Conservation (phyloP, 2,888 invertebrate genomes). For the Patella caerulea region DNA sequence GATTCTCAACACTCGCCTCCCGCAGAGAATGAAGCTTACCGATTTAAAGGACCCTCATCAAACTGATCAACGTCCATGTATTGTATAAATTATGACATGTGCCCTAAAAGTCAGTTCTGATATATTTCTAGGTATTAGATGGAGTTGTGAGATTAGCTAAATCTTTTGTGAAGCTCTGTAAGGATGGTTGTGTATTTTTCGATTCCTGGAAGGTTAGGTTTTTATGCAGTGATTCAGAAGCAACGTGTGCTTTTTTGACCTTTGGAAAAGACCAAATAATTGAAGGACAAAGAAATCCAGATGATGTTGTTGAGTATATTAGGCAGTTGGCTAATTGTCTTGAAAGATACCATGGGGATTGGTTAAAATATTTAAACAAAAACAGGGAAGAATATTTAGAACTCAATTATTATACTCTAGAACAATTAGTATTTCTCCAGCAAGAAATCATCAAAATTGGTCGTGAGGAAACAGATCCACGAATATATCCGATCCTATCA, state of each 20-base stretch:
- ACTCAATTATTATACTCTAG: conserved; percentile 61
- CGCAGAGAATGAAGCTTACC: no score
- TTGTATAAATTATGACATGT: no score
- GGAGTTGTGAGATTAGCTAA: conserved; percentile 52
- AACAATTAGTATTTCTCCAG: conserved; percentile 62
- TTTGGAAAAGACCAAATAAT: conserved; percentile 43
- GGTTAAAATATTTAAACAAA: conserved; percentile 48
- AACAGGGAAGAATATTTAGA: conserved; percentile 43
- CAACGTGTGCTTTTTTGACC: conserved; percentile 43
- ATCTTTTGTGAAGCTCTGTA: conserved; percentile 52
- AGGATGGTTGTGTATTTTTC: conserved; percentile 60
- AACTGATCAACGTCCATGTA: no score
- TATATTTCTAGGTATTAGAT: conserved; percentile 53
- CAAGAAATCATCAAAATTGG: conserved; percentile 50
- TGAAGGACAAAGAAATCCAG: conserved; percentile 31
- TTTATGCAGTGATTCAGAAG: conserved; percentile 40
- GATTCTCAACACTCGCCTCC: no score
- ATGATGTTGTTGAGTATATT: conserved; percentile 43
- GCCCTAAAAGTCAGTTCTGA: background rate
- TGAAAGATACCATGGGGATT: conserved; percentile 49
- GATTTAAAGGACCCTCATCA: no score
- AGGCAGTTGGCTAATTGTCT: conserved; percentile 49
- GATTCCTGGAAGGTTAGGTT: conserved; percentile 54
- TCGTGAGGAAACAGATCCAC: conserved; percentile 26
- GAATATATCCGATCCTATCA: conserved; percentile 48